Percentiles rank a stretch among this genome's conserved stretches.
Conservation (phyloP, 2,113 vertebrate genomes). For the Glaucidium brasilianum region DNA sequence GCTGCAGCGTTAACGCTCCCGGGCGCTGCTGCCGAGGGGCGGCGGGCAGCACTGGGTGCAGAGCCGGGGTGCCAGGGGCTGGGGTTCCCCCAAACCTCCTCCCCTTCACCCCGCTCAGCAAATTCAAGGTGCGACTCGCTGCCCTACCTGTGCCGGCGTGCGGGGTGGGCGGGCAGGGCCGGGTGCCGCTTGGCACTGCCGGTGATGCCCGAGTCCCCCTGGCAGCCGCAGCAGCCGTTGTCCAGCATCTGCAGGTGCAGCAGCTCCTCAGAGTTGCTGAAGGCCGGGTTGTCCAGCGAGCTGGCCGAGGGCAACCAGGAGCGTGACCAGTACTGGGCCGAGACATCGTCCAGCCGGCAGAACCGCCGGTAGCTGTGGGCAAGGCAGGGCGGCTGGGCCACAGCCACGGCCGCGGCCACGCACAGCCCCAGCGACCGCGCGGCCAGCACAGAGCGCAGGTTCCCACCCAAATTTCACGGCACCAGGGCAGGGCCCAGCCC, state of each 20-base stretch:
- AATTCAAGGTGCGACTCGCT: rapidly evolving
- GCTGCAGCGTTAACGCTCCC: rapidly evolving
- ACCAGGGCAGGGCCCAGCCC: background rate
- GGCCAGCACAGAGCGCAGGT: rapidly evolving
- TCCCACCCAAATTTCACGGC: background rate
- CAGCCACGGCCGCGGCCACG: too few relatives aligned
- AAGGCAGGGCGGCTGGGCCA: rapidly evolving
- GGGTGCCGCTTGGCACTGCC: background rate
- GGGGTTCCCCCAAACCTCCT: background rate
- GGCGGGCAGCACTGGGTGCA: rapidly evolving
- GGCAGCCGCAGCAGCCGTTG: conserved; percentile 73
- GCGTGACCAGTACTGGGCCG: conserved; percentile 82
- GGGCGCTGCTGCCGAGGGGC: rapidly evolving
- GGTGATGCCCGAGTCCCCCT: conserved; percentile 52
- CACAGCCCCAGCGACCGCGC: too few relatives aligned
- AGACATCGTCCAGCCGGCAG: conserved; percentile 88
- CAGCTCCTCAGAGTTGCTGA: conserved; percentile 84
- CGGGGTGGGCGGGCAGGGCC: rapidly evolving
- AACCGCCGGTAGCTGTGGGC: conserved; percentile 82
- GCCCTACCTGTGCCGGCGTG: background rate
- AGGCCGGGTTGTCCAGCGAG: conserved; percentile 85
- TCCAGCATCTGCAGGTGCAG: conserved; percentile 81
- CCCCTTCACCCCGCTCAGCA: background rate
- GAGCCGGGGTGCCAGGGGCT: background rate
- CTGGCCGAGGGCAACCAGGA: conserved; percentile 76